These are phyloP conservation scores for Heliothis virescens DNA, from an alignment of 1,140 invertebrate species.

Conservation along the genomic window DNA sequence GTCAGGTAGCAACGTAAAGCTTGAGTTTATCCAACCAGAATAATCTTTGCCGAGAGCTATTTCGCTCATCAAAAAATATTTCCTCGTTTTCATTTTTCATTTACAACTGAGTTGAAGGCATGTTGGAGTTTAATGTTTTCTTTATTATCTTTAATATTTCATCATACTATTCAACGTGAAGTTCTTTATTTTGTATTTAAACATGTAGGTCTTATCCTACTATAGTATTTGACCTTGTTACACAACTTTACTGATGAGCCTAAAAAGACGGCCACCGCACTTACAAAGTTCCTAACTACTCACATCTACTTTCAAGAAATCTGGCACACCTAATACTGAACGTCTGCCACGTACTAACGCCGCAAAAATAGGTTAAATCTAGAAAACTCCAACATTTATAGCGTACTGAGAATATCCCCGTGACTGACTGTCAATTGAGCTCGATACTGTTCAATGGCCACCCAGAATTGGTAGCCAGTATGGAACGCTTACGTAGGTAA, in stretches of 20 bases:
- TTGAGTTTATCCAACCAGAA: neutral
- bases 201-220: too few species aligned
- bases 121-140: too few species aligned
- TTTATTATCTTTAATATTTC: too few species aligned
- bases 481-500: constrained; percentile 50
- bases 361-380: constrained; percentile 3
- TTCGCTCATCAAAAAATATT: constrained; percentile 1
- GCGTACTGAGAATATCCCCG: neutral
- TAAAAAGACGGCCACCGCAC: too few species aligned
- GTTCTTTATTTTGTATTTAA: too few species aligned
- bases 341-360: neutral
- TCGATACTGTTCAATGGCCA: constrained; percentile 33
- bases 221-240: too few species aligned
- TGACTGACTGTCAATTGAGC: constrained; percentile 39
- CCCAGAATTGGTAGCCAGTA: constrained; percentile 16
- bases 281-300: neutral
- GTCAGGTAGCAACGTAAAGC: neutral
- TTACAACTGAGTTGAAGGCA: too few species aligned
- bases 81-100: neutral
- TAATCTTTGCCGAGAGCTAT: neutral
- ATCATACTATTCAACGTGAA: too few species aligned
- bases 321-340: neutral
- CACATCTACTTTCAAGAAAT: neutral
- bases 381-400: neutral
- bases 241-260: too few species aligned